A percentile compares a stretch with the other conserved stretches of the same genome.
These are phyloP conservation scores for Ceryle rudis DNA, from an alignment of 2,797 vertebrate genomes.

Conservation along the genomic window DNA sequence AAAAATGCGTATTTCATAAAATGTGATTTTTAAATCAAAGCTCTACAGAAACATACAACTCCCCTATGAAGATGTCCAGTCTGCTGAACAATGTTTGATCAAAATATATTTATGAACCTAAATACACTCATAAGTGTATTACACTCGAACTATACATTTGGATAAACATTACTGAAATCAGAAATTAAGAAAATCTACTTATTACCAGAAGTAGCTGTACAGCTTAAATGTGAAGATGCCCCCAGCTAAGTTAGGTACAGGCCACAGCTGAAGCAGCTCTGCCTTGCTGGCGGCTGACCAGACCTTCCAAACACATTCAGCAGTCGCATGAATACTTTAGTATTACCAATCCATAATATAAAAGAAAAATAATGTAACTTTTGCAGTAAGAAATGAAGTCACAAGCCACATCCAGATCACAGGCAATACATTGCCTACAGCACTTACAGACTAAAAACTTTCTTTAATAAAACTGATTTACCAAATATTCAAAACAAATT, in stretches of 20 bases:
- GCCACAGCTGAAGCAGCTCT: rapidly evolving
- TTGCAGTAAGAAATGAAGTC: not conserved
- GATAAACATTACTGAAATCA: slow-evolving; percentile 8
- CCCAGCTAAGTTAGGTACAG: not conserved
- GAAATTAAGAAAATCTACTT: slow-evolving; percentile 9
- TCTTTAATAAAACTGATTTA: slow-evolving; percentile 37
- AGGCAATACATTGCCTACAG: not conserved
- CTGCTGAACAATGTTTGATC: slow-evolving; percentile 37
- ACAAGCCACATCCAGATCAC: slow-evolving; percentile 14
- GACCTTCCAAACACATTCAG: not conserved
- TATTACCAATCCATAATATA: not conserved
- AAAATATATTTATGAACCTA: slow-evolving; percentile 53
- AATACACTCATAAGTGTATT: slow-evolving; percentile 26
- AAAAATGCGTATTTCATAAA: slow-evolving; percentile 45
- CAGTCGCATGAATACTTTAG: not conserved
- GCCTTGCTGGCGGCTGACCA: not conserved
- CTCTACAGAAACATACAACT: slow-evolving; percentile 57
- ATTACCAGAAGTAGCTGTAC: not conserved
- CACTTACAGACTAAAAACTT: slow-evolving; percentile 24
- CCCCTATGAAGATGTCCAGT: slow-evolving; percentile 60
- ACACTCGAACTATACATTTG: slow-evolving; percentile 14
- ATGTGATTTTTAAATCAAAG: slow-evolving; percentile 56
- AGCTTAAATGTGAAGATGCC: slow-evolving; percentile 17
- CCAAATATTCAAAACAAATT: slow-evolving; percentile 24
- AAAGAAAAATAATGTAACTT: not conserved